Evolutionary conservation across 2,113 vertebrate species (phyloP).

Genomic region (Hemicordylus capensis): DNA sequence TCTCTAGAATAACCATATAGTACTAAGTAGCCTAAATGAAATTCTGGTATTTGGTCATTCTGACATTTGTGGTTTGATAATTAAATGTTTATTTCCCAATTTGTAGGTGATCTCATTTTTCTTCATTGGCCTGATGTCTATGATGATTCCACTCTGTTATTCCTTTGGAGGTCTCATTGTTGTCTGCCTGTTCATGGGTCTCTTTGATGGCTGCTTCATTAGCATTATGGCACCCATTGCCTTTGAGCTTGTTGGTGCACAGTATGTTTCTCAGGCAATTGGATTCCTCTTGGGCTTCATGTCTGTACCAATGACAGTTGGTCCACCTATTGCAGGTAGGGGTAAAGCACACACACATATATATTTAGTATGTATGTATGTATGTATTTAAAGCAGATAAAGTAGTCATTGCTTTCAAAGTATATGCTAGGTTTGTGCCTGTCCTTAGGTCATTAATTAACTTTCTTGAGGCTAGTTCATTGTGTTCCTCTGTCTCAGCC

Average conservation of each 20-base stretch:
- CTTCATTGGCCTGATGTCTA: constrained; percentile 95
- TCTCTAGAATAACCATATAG: background rate
- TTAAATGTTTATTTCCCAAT: background rate
- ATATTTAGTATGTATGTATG: background rate
- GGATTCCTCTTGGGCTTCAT: constrained; percentile 95
- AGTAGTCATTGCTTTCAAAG: background rate
- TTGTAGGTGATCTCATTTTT: constrained; percentile 90
- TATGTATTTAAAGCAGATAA: background rate
- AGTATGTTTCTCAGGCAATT: constrained; percentile 94
- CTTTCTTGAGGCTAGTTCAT: background rate
- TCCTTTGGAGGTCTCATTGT: constrained; percentile 88
- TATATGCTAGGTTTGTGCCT: background rate
- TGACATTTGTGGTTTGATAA: background rate
- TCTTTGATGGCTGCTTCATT: constrained; percentile 98
- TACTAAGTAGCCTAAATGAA: background rate
- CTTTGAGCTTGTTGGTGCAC: constrained; percentile 91
- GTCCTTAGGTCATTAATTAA: background rate
- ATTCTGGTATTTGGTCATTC: background rate
- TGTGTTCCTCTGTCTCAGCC: background rate
- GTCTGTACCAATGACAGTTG: constrained; percentile 95
- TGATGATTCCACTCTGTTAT: constrained; percentile 93
- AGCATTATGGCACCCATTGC: constrained; percentile 98
- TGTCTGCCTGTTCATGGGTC: constrained; percentile 95
- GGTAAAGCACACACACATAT: too few species aligned
- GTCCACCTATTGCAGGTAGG: constrained; percentile 94